phyloP scores from a whole-genome alignment of 2,113 vertebrate species.

The Ellobius talpinus region DNA sequence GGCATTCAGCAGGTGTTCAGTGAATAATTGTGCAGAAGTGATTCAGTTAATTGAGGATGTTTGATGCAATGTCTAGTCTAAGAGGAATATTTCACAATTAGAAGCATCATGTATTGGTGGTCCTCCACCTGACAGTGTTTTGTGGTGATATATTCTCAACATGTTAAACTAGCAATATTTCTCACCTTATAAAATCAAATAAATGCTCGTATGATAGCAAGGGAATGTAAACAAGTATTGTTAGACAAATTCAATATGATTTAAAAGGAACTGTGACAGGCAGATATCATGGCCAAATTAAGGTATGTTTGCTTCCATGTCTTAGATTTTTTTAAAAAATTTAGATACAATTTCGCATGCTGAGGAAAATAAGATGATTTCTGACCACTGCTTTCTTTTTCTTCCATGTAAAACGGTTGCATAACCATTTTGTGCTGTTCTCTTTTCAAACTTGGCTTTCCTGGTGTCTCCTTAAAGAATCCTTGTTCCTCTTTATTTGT shows the following conservation, averaged over 20 bases:
- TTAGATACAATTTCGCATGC: conserved; percentile 49
- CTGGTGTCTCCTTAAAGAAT: conserved; percentile 58
- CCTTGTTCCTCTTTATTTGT: conserved; percentile 57
- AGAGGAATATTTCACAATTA: conserved; percentile 19
- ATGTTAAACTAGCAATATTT: conserved; percentile 64
- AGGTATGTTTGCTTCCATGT: conserved; percentile 67
- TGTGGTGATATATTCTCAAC: background rate
- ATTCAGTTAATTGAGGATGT: background rate
- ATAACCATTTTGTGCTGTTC: conserved; percentile 40
- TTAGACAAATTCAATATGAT: conserved; percentile 70
- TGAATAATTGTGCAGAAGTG: conserved; percentile 26
- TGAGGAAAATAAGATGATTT: conserved; percentile 57
- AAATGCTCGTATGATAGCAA: conserved; percentile 63
- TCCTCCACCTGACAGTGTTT: conserved; percentile 52
- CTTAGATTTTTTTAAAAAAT: conserved; percentile 27
- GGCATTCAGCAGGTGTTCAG: conserved; percentile 24
- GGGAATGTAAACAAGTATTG: conserved; percentile 63
- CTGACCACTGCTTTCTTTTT: background rate
- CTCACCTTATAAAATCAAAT: conserved; percentile 62
- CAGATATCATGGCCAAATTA: conserved; percentile 70
- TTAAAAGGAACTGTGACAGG: conserved; percentile 66
- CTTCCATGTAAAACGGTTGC: conserved; percentile 56
- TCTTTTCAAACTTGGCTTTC: conserved; percentile 39
- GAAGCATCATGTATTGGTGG: background rate
- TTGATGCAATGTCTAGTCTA: background rate